phyloP scores from a whole-genome alignment of 2,888 invertebrate species.

The Mesorhabditis spiculigera region DNA sequence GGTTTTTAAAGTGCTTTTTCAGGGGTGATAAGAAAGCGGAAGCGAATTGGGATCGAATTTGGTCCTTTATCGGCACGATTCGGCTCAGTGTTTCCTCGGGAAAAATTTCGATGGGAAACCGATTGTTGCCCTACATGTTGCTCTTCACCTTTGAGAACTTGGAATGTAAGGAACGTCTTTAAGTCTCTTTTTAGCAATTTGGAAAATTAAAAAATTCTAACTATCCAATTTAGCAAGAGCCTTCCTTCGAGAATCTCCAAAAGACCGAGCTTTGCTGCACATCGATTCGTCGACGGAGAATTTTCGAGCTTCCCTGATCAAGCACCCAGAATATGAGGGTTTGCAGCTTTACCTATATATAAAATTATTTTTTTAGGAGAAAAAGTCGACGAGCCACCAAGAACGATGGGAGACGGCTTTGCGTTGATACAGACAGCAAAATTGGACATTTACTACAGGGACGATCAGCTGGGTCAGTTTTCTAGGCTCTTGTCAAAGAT shows the following conservation, averaged over 20 bases:
- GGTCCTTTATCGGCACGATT: slow-evolving; percentile 46
- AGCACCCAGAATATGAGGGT: slow-evolving; percentile 78
- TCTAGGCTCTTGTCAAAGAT: slow-evolving; percentile 26
- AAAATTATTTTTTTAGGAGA: neutral
- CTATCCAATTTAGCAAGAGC: slow-evolving; percentile 47
- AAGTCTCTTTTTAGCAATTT: too few species aligned
- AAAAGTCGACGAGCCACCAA: slow-evolving; percentile 69
- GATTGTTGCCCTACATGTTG: slow-evolving; percentile 85
- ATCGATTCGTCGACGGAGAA: slow-evolving; percentile 72
- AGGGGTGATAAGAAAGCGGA: slow-evolving; percentile 20
- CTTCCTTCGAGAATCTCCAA: slow-evolving; percentile 67
- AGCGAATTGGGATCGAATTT: slow-evolving; percentile 40
- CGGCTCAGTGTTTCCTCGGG: slow-evolving; percentile 80
- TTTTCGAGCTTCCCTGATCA: slow-evolving; percentile 87
- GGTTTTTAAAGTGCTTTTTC: too few species aligned
- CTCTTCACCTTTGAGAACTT: slow-evolving; percentile 84
- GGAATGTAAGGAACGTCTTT: too few species aligned
- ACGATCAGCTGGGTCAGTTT: slow-evolving; percentile 82
- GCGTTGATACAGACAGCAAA: slow-evolving; percentile 91
- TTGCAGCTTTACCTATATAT: neutral
- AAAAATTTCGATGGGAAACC: slow-evolving; percentile 89
- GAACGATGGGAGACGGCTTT: slow-evolving; percentile 91
- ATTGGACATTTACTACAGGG: slow-evolving; percentile 89
- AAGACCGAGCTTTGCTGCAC: slow-evolving; percentile 41
- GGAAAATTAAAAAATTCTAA: too few species aligned